A percentile compares a stretch with the other conserved stretches of the same genome.
Conservation (phyloP, 35 echinoderm and acorn worm species). For the Lytechinus pictus region DNA sequence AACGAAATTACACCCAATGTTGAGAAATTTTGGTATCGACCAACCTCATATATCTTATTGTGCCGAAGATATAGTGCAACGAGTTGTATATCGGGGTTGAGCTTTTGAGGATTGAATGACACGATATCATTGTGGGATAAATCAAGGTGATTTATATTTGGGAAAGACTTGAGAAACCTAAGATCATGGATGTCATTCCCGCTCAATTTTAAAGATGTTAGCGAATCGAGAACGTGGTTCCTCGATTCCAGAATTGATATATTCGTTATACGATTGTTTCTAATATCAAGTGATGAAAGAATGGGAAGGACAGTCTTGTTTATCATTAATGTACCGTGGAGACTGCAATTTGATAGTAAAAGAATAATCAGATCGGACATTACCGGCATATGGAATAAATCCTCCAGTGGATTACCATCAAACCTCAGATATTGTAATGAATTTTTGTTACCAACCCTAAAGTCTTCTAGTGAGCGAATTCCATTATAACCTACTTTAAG, state of each 20-base stretch:
- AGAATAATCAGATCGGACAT: not conserved
- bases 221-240: not conserved
- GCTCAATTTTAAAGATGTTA: not conserved
- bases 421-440: not conserved
- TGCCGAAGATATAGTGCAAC: not conserved
- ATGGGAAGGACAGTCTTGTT: not conserved
- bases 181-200: not conserved
- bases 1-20: not conserved
- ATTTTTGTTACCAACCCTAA: not conserved
- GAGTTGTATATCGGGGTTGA: not conserved
- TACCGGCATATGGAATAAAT: not conserved
- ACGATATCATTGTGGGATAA: not conserved
- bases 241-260: not conserved
- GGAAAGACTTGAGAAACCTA: not conserved
- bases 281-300: not conserved
- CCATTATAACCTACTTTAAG: not conserved
- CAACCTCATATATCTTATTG: not conserved
- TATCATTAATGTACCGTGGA: not conserved
- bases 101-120: not conserved
- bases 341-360: not conserved
- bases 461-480: not conserved
- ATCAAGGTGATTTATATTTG: not conserved
- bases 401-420: not conserved
- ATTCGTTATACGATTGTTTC: not conserved
- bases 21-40: not conserved